Evolutionary conservation across 2,888 invertebrate species (phyloP), one percentile per base, ranked within the genome.

Genomic region (Frankliniella intonsa): DNA sequence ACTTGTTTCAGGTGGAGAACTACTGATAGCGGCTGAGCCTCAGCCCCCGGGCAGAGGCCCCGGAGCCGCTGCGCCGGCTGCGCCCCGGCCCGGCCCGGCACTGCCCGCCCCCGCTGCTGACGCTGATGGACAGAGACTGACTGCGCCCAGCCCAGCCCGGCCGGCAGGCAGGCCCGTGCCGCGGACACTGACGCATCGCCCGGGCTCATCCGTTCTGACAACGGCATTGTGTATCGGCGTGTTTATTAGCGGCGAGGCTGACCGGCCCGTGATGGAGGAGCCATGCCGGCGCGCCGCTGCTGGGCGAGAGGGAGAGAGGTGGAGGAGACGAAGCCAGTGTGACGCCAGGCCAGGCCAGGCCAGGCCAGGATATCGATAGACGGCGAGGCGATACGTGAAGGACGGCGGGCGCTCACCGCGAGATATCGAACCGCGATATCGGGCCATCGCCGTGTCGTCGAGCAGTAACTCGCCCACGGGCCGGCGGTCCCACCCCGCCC

Each of bases 391-490:
- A 62, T 17, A 62, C 62, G 62, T 62, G 62, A 62, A 62, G 62
- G 62, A 62, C 62, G 38, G 38, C 38, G 38, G 38, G 38, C 38
- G 38, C 38, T 38, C 38, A 38, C 38, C 38, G 38, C 38, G 38
- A 38, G 38, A 38, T 38, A 38, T 38, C 38, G 38, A 62, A 62
- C 62, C 17, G 62, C 62, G 62, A 8, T 62, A 62, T 62, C 62
- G 62, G n/a, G 62, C 62, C 62, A 62, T 62, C 62, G 62, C 62
- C n/a, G 62, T 62, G 62, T 19, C 62, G 62, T n/a, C 62, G 62
- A 17, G 62, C 14, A 7, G 62, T n/a, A n/a, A 62, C 62, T 62
- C 62, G 62, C 62, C 62, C 62, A 62, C 62, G 62, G 62, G 0
- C 62, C 62, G 62, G 17, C 11, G 62, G 62, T 19, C 3, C n/a